Base-by-base conservation (phyloP, 30 jellyfish, hydroid and myxozoan genomes). In the Morbakka virulenta region DNA sequence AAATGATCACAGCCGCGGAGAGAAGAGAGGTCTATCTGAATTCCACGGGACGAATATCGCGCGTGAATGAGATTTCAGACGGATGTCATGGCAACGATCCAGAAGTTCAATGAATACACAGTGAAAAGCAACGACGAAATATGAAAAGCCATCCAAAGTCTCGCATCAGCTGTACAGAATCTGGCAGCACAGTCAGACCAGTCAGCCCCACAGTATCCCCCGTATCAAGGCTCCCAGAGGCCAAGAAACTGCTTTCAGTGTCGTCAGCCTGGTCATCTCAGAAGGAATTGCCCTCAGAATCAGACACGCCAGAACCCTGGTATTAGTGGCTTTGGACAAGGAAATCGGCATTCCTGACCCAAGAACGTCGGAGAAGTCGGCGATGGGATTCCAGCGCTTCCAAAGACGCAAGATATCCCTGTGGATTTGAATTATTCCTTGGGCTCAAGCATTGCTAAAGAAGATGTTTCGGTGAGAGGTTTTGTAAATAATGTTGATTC, bases 401-500 rank as follows among this genome's bases (percentile, higher is more conserved):
- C 70, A 53, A 26, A 53, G 70, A 53, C 20, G 31, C 20, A 17
- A 30, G 72, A 33, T 13, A 67, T 67, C 80, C 72, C 80, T 67
- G 72, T 67, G 14, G 80, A 67, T 67, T 67, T 67, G 80, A 67
- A 67, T 67, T 67, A 67, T 32, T 67, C 80, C 3, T 28, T 67
- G 73, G 35, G 65, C 17, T 67, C 73, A 32, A 28, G 80, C 31
- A n/a, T 67, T 3, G 80, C 80, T 29, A n/a, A n/a, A n/a, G 80
- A 67, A 67, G 80, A 67, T 11, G 80, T 67, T 67, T 67, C 68
- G 80, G 80, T 67, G 4, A 67, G 80, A 67, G 72, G 74, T 11
- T 33, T 65, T 32, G 33, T n/a, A n/a, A n/a, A n/a, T n/a, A n/a
- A n/a, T n/a, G n/a, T n/a, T n/a, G n/a, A n/a, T n/a, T n/a, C n/a